Percentiles rank a stretch among this genome's conserved stretches.
These are phyloP conservation scores for Apoderus coryli DNA, from an alignment of 2,888 invertebrate species.

Conservation along the genomic window DNA sequence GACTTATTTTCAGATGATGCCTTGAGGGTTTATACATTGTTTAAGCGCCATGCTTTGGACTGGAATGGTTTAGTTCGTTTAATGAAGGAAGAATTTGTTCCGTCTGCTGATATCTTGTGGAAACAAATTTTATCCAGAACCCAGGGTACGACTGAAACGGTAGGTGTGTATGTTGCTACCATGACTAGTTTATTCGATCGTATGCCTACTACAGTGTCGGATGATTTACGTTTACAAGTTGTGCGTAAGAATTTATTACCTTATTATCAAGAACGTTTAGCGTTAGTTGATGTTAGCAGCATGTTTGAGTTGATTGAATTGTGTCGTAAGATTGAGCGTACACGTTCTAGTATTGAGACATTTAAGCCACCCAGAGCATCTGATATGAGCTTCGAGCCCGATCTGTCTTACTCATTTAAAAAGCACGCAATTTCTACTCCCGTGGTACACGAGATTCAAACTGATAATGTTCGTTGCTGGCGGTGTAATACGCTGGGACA, in stretches of 20 bases:
- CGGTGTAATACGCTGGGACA: constrained; percentile 3
- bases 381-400: constrained; percentile 3
- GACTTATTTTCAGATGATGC: constrained; percentile 12
- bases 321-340: constrained; percentile 6
- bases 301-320: constrained; percentile 5
- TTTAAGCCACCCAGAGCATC: constrained; percentile 1
- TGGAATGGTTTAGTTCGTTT: constrained; percentile 17
- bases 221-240: constrained; percentile 7
- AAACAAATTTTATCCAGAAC: constrained; percentile 13
- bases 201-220: constrained; percentile 6
- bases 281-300: constrained; percentile 2
- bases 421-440: not conserved
- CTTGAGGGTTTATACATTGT: constrained; percentile 15
- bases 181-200: constrained; percentile 13
- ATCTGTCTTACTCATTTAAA: constrained; percentile 5
- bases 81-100: constrained; percentile 17
- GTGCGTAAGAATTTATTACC: constrained; percentile 8
- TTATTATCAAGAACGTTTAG: constrained; percentile 1
- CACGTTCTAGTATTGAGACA: not conserved
- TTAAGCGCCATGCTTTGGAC: constrained; percentile 2
- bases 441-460: not conserved
- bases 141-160: constrained; percentile 11
- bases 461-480: constrained; percentile 3
- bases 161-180: constrained; percentile 12
- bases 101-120: constrained; percentile 8